Evolutionary conservation across 2,797 vertebrate genomes (phyloP), one percentile per base, ranked within the genome.

Genomic region (Propithecus deckenii): DNA sequence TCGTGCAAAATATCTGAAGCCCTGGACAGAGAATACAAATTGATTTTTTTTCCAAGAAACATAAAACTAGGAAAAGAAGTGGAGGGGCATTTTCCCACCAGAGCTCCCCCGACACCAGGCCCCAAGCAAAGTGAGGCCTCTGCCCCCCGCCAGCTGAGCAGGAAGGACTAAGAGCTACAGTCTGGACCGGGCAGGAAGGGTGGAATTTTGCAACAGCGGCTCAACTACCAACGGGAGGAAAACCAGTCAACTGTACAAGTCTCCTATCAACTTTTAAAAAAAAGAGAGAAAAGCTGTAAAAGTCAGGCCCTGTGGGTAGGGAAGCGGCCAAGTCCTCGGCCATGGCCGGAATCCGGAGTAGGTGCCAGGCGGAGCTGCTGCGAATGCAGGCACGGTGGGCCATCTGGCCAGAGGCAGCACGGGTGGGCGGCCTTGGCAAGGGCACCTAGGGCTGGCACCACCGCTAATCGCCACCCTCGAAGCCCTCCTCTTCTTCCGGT

Each of bases 401-500:
- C 89, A n/a, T 93, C 96, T 96, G 98, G 93, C 86, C 96, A 87
- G 91, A 97, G 96, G 95, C 94, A n/a, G 76, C 46, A 23, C 81
- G 12, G 81, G 94, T 93, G 93, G 89, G 86, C 85, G 28, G 91
- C 97, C 95, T 80, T 94, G 71, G 88, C 75, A 4, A 92, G 91
- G 93, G 94, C 95, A 93, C 97, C 95, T 84, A 69, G 85, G 59
- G 88, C 55, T 20, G 93, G 67, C 22, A 11, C 74, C 91, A 18
- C 65, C 0, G 87, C 97, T 96, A 99, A 97, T 98, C 97, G 14
- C 92, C 98, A 91, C 98, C 98, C 95, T 98, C 98, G 13, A 99
- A 99, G 97, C 96, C 99, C 98, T 99, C 99, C 43, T 99, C 99
- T 0, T 99, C 99, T 75, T 99, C 99, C 0, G 99, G 99, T 98